Percentiles rank a stretch among this genome's conserved stretches.
Conservation (phyloP, 1,140 invertebrate species). For the Mactra quadrangularis region DNA sequence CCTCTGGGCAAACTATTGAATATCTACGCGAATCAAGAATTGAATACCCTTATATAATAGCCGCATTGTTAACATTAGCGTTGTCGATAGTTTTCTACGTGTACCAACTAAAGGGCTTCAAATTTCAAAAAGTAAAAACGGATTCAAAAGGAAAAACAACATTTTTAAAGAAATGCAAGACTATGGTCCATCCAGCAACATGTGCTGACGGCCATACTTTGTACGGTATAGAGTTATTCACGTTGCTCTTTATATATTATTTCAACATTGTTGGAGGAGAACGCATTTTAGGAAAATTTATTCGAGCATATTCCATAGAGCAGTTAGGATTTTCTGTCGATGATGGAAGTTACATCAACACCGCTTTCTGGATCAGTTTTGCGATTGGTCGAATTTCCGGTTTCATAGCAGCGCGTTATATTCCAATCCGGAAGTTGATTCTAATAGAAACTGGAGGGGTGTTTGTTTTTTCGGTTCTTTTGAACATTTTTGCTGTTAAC, state of each 20-base stretch:
- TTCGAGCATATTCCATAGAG: conserved; percentile 70
- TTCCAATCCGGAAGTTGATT: conserved; percentile 68
- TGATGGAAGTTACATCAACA: conserved; percentile 68
- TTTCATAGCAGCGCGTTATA: conserved; percentile 65
- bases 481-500: conserved; percentile 65
- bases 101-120: conserved; percentile 55
- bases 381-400: conserved; percentile 66
- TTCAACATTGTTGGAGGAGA: conserved; percentile 70
- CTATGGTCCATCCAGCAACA: conserved; percentile 65
- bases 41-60: conserved; percentile 68
- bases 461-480: conserved; percentile 55
- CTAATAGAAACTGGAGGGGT: conserved; percentile 64
- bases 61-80: conserved; percentile 49
- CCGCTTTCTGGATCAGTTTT: conserved; percentile 73
- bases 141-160: not conserved
- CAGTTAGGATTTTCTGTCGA: conserved; percentile 62
- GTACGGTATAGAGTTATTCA: conserved; percentile 66
- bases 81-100: conserved; percentile 65
- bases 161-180: not conserved
- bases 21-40: conserved; percentile 65
- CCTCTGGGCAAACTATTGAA: no score
- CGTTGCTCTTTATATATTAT: conserved; percentile 68
- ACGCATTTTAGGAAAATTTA: conserved; percentile 70
- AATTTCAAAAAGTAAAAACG: not conserved
- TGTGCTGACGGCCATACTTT: conserved; percentile 65